Conservation (phyloP, 2,888 invertebrate species). For the Rhagium mordax region DNA sequence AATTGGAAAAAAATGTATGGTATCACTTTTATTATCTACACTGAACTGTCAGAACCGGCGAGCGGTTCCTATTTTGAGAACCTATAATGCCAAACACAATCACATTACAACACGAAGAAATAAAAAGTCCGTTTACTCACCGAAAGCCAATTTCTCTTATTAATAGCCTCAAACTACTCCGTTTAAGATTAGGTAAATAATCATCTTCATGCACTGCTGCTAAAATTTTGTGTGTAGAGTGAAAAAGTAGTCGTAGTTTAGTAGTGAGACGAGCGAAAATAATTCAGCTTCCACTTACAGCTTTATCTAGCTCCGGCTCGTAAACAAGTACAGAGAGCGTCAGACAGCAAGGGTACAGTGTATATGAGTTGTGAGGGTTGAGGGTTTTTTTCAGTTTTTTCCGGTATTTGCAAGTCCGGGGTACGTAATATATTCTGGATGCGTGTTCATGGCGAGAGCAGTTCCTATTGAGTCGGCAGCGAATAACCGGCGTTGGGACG, state of each 20-base stretch:
- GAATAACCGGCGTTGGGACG: constrained; percentile 60
- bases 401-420: constrained; percentile 48
- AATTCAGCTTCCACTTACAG: not conserved
- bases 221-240: too few relatives aligned
- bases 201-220: too few relatives aligned
- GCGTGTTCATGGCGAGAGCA: constrained; percentile 56
- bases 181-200: too few relatives aligned
- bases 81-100: too few relatives aligned
- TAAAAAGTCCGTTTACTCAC: too few relatives aligned
- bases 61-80: too few relatives aligned
- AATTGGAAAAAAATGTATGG: too few relatives aligned
- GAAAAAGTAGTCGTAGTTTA: not conserved
- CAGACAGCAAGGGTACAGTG: not conserved
- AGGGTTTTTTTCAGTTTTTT: constrained; percentile 38
- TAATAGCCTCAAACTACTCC: too few relatives aligned
- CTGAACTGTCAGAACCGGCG: too few relatives aligned
- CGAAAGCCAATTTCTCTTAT: too few relatives aligned
- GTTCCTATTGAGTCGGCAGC: constrained; percentile 61
- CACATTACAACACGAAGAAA: too few relatives aligned
- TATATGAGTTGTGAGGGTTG: not conserved
- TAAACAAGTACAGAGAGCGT: not conserved
- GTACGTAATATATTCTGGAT: constrained; percentile 51
- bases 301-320: not conserved
- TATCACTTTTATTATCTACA: too few relatives aligned
- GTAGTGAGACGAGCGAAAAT: not conserved